A percentile compares a stretch with the other conserved stretches of the same genome.
Evolutionary conservation across 64 coral and sea anemone genomes (phyloP).

Genomic region (Orbicella faveolata): DNA sequence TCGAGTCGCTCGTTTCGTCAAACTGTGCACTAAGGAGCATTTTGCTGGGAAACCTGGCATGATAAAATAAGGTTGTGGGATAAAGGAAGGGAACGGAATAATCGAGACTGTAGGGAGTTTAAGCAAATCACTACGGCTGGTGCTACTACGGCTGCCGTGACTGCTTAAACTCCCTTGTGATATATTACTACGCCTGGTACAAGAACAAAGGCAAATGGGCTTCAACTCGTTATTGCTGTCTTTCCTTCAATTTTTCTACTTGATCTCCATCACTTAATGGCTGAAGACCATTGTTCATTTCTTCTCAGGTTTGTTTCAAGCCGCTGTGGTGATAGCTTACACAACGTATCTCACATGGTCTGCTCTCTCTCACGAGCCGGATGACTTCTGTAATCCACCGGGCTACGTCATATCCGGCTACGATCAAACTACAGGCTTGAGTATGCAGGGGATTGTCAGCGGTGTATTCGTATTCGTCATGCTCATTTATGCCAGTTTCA

Average conservation of each 20-base stretch:
- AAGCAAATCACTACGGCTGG: no score
- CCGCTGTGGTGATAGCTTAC: slow-evolving; percentile 66
- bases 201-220: no score
- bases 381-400: slow-evolving; percentile 69
- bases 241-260: background rate
- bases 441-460: slow-evolving; percentile 60
- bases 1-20: no score
- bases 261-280: background rate
- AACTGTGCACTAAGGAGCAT: no score
- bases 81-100: no score
- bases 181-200: no score
- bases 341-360: slow-evolving; percentile 71
- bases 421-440: slow-evolving; percentile 53
- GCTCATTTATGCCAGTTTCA: slow-evolving; percentile 72
- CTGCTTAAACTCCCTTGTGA: no score
- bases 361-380: slow-evolving; percentile 71
- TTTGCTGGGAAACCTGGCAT: no score
- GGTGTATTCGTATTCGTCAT: slow-evolving; percentile 59
- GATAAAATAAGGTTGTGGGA: no score
- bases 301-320: slow-evolving; percentile 55
- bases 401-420: slow-evolving; percentile 63
- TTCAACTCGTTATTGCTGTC: no score
- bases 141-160: no score
- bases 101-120: no score
- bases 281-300: background rate